Evolutionary conservation across 1,140 invertebrate species (phyloP).

Genomic region (Aphelenchoides avenae): DNA sequence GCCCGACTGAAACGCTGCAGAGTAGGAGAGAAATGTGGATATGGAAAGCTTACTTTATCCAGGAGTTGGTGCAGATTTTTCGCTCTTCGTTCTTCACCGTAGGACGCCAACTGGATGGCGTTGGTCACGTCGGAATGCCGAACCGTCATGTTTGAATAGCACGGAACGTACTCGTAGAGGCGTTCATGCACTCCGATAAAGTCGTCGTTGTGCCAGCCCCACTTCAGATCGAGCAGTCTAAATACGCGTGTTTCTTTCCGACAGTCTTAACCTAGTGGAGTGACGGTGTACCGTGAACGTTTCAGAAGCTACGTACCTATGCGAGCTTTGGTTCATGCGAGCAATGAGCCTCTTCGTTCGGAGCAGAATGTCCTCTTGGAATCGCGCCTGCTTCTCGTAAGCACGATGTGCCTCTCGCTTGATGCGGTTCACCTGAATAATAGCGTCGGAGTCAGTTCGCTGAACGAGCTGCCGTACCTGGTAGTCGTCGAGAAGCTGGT

Average conservation of each 20-base stretch:
- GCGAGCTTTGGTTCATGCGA: constrained; percentile 35
- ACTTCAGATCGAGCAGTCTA: constrained; percentile 43
- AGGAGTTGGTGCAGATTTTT: constrained; percentile 30
- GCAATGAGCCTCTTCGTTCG: constrained; percentile 52
- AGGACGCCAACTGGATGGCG: constrained; percentile 32
- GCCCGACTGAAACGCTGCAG: too few species aligned
- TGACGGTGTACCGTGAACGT: too few species aligned
- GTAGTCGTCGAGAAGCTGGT: constrained; percentile 46
- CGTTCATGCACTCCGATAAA: constrained; percentile 50
- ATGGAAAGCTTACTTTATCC: constrained; percentile 2
- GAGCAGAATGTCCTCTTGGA: constrained; percentile 56
- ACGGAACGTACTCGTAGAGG: constrained; percentile 29
- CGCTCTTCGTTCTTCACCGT: constrained; percentile 39
- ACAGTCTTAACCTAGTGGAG: too few species aligned
- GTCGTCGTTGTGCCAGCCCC: constrained; percentile 53
- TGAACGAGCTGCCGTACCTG: too few species aligned
- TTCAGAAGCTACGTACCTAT: constrained; percentile 20
- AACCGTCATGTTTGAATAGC: constrained; percentile 43
- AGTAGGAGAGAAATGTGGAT: too few species aligned
- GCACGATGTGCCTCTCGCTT: constrained; percentile 51
- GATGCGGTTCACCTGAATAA: constrained; percentile 40
- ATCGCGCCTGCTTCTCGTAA: constrained; percentile 56
- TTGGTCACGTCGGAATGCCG: constrained; percentile 45
- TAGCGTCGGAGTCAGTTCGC: too few species aligned
- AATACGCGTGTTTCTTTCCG: constrained; percentile 14